Conservation (phyloP, 2,797 vertebrate species). For the Liparis tanakae region DNA sequence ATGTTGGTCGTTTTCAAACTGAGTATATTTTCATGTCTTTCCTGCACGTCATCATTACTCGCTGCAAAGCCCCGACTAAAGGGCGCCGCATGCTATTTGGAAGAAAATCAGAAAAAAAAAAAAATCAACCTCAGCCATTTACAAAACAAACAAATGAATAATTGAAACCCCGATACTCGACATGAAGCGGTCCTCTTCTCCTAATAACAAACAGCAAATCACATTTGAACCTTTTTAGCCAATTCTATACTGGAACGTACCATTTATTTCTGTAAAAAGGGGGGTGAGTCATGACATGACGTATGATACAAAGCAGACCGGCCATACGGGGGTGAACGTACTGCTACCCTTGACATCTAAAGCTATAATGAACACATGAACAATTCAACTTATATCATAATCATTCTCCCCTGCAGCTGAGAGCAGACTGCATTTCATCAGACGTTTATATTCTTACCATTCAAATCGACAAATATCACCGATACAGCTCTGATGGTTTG, state of each 20-base stretch:
- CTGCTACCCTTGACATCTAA: background rate
- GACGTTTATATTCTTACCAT: background rate
- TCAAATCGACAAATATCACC: background rate
- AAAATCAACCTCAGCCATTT: background rate
- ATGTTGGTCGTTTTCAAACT: conserved; percentile 1
- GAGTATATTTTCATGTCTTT: conserved; percentile 10
- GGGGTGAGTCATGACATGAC: background rate
- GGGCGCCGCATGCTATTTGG: background rate
- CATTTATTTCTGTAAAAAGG: background rate
- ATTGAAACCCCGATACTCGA: background rate
- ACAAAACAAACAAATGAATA: background rate
- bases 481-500: background rate
- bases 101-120: too few relatives aligned
- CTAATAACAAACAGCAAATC: background rate
- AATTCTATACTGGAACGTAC: background rate
- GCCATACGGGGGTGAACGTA: background rate
- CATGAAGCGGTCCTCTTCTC: background rate
- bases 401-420: background rate
- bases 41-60: background rate
- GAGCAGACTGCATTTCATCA: background rate
- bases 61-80: background rate
- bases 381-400: background rate
- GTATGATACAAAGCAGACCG: background rate
- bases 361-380: background rate
- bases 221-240: background rate